Conservation (phyloP, 2,888 invertebrate genomes). For the Drosophila fulvimacula region DNA sequence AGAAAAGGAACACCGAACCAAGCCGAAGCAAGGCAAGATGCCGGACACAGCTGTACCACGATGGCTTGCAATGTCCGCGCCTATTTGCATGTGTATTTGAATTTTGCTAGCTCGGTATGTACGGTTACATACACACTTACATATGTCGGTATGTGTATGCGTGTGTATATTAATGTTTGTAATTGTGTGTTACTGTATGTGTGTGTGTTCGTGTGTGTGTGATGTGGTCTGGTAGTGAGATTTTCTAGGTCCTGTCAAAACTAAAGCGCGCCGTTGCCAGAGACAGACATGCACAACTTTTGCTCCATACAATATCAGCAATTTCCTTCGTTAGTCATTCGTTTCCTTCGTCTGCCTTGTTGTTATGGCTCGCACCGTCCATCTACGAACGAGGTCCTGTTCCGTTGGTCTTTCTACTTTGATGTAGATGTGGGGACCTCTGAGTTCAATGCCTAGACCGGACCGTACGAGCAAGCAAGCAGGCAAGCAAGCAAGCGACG, state of each 20-base stretch:
- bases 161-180: constrained; percentile 17
- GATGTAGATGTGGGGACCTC: constrained; percentile 71
- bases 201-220: constrained; percentile 23
- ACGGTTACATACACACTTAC: constrained; percentile 20
- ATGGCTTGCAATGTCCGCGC: constrained; percentile 52
- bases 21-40: constrained; percentile 53
- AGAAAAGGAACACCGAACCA: constrained; percentile 40
- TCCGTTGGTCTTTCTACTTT: constrained; percentile 74
- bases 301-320: constrained; percentile 78
- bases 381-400: constrained; percentile 57
- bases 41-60: constrained; percentile 51
- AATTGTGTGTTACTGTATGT: constrained; percentile 28
- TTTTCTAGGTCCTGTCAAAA: constrained; percentile 71
- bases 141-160: constrained; percentile 1
- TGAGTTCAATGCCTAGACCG: constrained; percentile 63
- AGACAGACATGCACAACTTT: constrained; percentile 74
- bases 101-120: constrained; percentile 27
- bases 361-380: constrained; percentile 64
- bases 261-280: constrained; percentile 73
- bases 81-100: constrained; percentile 55
- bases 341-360: constrained; percentile 71
- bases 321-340: constrained; percentile 80
- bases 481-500: constrained; percentile 38
- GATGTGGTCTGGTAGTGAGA: constrained; percentile 38
- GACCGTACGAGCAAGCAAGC: constrained; percentile 33